Conservation (phyloP, 2,888 invertebrate species). For the Ectropis crepuscularia region DNA sequence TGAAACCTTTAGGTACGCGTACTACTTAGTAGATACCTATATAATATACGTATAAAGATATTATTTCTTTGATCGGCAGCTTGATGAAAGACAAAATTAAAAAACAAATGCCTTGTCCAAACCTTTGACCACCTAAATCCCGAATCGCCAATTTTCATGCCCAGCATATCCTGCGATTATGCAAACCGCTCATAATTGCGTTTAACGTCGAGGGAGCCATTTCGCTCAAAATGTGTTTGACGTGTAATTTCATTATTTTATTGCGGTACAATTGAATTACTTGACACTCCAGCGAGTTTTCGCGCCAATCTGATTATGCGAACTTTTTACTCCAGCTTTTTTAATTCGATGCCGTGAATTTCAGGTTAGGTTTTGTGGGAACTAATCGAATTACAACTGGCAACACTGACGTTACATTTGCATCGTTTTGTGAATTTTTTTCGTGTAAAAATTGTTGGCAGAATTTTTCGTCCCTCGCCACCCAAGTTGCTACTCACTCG, state of each 20-base stretch:
- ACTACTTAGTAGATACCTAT: too few relatives aligned
- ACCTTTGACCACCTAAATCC: slow-evolving; percentile 4
- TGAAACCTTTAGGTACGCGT: too few relatives aligned
- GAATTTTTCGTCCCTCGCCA: neutral
- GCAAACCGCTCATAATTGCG: slow-evolving; percentile 73
- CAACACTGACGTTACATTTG: slow-evolving; percentile 15
- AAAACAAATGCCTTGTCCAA: too few relatives aligned
- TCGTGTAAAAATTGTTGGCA: neutral
- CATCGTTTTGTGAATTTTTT: neutral
- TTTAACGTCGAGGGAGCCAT: slow-evolving; percentile 62
- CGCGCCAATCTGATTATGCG: slow-evolving; percentile 55
- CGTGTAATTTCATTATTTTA: slow-evolving; percentile 77
- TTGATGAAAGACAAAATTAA: too few relatives aligned
- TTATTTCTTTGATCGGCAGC: too few relatives aligned
- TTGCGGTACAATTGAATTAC: slow-evolving; percentile 72
- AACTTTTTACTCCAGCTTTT: slow-evolving; percentile 40
- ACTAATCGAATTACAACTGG: slow-evolving; percentile 25
- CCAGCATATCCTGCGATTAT: slow-evolving; percentile 65
- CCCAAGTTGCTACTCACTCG: neutral
- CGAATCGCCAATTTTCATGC: slow-evolving; percentile 38
- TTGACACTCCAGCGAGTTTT: slow-evolving; percentile 57
- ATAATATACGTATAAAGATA: too few relatives aligned
- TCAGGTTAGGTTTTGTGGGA: slow-evolving; percentile 25
- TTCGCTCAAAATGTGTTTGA: slow-evolving; percentile 74
- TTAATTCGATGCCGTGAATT: slow-evolving; percentile 36